phyloP scores from a whole-genome alignment of 2,113 vertebrate species.

The Oryctolagus cuniculus region DNA sequence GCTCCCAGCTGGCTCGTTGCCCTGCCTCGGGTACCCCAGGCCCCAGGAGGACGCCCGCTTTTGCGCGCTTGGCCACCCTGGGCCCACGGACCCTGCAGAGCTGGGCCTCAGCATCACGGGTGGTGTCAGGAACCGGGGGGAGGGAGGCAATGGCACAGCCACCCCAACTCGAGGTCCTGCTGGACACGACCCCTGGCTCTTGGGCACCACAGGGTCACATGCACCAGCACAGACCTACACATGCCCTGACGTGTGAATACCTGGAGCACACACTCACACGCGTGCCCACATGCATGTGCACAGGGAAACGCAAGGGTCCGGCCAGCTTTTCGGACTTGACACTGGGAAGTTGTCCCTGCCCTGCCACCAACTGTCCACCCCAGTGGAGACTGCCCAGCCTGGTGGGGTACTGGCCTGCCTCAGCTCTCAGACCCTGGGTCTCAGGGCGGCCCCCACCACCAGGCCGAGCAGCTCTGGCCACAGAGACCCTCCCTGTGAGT shows the following conservation, averaged over 20 bases:
- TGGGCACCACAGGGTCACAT: not conserved
- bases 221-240: not conserved
- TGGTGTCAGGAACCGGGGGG: not conserved
- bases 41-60: not conserved
- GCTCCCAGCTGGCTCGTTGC: not conserved
- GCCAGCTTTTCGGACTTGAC: not conserved
- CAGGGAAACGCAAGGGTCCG: not conserved
- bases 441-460: not conserved
- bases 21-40: not conserved
- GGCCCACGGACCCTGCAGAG: not conserved
- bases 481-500: not conserved
- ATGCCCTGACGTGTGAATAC: too few relatives aligned
- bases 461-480: not conserved
- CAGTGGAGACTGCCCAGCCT: not conserved
- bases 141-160: not conserved
- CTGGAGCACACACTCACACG: accelerated
- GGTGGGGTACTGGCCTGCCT: not conserved
- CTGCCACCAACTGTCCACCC: not conserved
- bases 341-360: not conserved
- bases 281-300: accelerated
- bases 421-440: not conserved
- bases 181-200: not conserved
- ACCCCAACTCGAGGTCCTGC: not conserved
- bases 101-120: not conserved
- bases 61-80: accelerated